Evolutionary conservation across 1,140 invertebrate genomes (phyloP), one percentile per base, ranked within the genome.

Genomic region (Oscheius sp.): DNA sequence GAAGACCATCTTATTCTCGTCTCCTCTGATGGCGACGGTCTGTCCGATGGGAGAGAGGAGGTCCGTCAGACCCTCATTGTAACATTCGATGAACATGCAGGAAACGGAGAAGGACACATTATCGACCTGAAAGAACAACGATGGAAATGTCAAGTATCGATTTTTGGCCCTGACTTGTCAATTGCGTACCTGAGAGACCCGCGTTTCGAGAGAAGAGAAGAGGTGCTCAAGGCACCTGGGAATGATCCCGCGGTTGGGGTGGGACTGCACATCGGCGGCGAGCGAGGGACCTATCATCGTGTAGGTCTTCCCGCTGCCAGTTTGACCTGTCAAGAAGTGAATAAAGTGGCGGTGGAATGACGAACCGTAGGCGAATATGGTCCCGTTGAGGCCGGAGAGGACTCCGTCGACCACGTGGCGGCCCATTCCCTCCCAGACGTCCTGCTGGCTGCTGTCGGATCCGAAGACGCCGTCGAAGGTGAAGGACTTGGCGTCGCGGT

Each of bases 241-340:
- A 77, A 94, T 93, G 85, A 95, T 92, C 1, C 87, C 87, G 31
- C 79, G n/a, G n/a, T n/a, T n/a, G n/a, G n/a, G n/a, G n/a, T n/a
- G n/a, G n/a, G n/a, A n/a, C n/a, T n/a, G n/a, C n/a, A n/a, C n/a
- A n/a, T n/a, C n/a, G n/a, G n/a, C n/a, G n/a, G n/a, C 87, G 2
- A 87, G 79, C 23, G 79, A 75, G 80, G 72, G 64, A 18, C 71
- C 88, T 84, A 88, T 88, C 88, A 89, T 89, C 7, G 89, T 89
- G 74, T 86, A 88, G 35, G 93, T 95, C 88, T 96, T 96, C 0
- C 94, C 94, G 80, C 91, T 93, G 34, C 93, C 93, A 2, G 93
- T 95, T 86, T 95, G 93, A 36, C 62, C 67, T 68, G 26, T n/a
- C 58, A 59, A 42, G 0, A 55, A 58, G 20, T 7, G 15, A 1